Evolutionary conservation across 2,113 vertebrate species (phyloP).

Genomic region (Laticauda laticaudata): DNA sequence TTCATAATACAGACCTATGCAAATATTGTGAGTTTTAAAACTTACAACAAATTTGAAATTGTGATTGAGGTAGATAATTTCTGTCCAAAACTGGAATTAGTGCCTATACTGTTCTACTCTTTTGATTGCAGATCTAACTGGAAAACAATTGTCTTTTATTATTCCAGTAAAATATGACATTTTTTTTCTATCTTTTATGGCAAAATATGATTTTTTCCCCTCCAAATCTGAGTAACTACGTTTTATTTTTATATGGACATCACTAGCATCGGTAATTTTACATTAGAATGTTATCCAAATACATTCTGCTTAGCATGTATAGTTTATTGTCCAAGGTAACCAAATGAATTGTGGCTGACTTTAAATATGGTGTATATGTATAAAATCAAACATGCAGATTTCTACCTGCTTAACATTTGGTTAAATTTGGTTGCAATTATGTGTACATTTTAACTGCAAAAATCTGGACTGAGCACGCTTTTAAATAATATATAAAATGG

Average conservation of each 20-base stretch:
- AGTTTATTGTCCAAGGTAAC: not conserved
- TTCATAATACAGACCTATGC: constrained; percentile 32
- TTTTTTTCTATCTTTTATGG: fast-evolving
- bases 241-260: not conserved
- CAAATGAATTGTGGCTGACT: not conserved
- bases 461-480: not conserved
- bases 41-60: not conserved
- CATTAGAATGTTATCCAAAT: not conserved
- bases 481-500: not conserved
- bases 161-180: not conserved
- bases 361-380: not conserved
- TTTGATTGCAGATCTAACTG: not conserved
- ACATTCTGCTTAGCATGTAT: not conserved
- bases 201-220: not conserved
- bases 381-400: not conserved
- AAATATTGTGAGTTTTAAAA: constrained; percentile 18
- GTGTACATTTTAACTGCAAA: not conserved
- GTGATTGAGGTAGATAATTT: not conserved
- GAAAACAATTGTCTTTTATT: not conserved
- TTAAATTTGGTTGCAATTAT: not conserved
- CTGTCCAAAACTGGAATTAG: not conserved
- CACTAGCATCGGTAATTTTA: not conserved
- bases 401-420: not conserved
- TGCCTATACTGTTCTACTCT: not conserved
- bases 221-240: not conserved